Base-by-base conservation (phyloP, 2,797 vertebrate species). In the Fringilla coelebs region DNA sequence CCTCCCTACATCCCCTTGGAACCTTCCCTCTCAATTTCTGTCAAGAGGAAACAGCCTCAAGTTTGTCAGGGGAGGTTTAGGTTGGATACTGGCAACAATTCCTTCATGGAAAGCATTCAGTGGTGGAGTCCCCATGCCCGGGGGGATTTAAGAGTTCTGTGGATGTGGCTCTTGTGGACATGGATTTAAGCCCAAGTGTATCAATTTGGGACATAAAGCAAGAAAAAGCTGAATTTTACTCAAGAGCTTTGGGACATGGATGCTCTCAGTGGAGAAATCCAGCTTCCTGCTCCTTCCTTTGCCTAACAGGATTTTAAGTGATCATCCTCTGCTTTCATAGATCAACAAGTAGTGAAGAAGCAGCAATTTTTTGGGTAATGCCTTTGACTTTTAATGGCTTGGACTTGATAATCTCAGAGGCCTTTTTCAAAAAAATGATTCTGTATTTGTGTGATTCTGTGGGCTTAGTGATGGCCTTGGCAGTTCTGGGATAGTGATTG, bases 201-300 rank as follows among this genome's bases (percentile, higher is more conserved):
- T 57, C 46, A 6, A 16, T 61, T 15, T 74, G n/a, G 13, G 46
- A n/a, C 11, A 6, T 2, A 40, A 74, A 45, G 19, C 28, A 60
- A 74, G 81, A 72, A 76, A 31, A 26, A 78, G 10, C 31, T 68
- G 65, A 45, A 10, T 4, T 71, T 71, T 7, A 45, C 14, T 7
- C 17, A 15, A 4, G 62, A 28, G 4, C 13, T 74, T 49, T 29
- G 52, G 29, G 36, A 18, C 0, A 0, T 0, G 6, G 21, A 12
- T 5, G 14, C 22, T 70, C 12, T 79, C 38, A 36, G 17, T 29
- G 46, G 46, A 77, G 52, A 84, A 66, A 87, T 66, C 10, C 43
- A 51, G 3, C 16, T 80, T 71, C 60, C 32, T 40, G 12, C 41
- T 66, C 8, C 29, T 68, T 85, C 13, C 34, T 54, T 77, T 77